Evolutionary conservation across 2,797 vertebrate genomes (phyloP).

Genomic region (Gallinago stenura): DNA sequence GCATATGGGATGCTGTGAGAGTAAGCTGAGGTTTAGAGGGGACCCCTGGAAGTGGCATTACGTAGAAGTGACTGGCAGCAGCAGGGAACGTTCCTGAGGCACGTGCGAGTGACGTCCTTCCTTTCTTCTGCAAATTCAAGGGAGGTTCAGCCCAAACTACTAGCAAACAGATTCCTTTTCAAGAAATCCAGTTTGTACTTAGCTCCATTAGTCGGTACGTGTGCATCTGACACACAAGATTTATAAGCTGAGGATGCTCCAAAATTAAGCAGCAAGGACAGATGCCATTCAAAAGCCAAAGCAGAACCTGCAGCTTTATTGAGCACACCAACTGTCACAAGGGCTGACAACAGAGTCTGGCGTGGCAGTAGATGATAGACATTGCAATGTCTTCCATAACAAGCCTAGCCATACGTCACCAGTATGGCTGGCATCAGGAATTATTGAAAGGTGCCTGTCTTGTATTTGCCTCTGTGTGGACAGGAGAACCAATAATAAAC

Average conservation of each 20-base stretch:
- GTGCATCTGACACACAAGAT: not conserved
- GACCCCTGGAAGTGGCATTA: not conserved
- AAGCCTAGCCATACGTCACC: not conserved
- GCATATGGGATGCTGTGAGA: not conserved
- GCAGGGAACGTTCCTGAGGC: accelerated
- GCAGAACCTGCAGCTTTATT: not conserved
- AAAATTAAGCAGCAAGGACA: not conserved
- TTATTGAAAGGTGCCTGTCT: not conserved
- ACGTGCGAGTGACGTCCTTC: accelerated
- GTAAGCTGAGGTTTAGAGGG: not conserved
- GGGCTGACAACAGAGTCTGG: not conserved
- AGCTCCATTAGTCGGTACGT: not conserved
- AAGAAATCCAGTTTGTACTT: not conserved
- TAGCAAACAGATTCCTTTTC: not conserved
- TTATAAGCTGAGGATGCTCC: not conserved
- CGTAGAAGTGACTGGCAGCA: not conserved
- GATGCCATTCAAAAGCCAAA: not conserved
- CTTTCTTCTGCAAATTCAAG: not conserved
- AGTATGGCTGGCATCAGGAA: not conserved
- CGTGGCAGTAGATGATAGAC: not conserved
- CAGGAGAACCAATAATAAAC: not conserved
- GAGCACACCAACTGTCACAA: not conserved
- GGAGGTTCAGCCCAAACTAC: not conserved
- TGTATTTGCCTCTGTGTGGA: not conserved
- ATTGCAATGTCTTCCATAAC: not conserved